Evolutionary conservation across 1,140 invertebrate genomes (phyloP), one percentile per base, ranked within the genome.

Genomic region (Drosophila arizonae): DNA sequence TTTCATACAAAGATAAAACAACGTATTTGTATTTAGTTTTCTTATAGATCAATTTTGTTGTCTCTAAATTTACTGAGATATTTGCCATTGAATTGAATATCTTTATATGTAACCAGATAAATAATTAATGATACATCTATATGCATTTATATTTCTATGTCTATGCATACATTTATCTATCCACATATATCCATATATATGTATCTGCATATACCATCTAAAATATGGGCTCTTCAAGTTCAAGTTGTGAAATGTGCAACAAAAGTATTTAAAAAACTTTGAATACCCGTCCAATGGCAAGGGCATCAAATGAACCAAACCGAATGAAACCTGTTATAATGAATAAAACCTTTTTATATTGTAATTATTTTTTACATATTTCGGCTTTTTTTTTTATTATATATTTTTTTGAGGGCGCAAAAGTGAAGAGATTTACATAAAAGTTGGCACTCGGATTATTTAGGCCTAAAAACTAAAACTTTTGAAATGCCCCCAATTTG

Each of bases 241-340:
- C 43, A 9, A 45, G 11, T 30, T 11, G 52, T 30, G n/a, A 48
- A 55, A 60, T 46, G 58, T 8, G 39, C 54, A 36, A 36, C 33
- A 36, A 36, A 39, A 11, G 36, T 11, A 4, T 39, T 11, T 11
- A 11, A 39, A 0, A 11, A 39, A 13, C 36, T 11, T 10, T 39
- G 36, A 39, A 72, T 61, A 33, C 70, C 50, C 56, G 43, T n/a
- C 15, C 36, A 39, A 48, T 8, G 13, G 60, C 68, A 66, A 71
- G 67, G 65, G 71, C 72, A 72, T 55, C 60, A 33, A 33, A 33
- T 9, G 10, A 9, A 9, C 36, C 36, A 39, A 11, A 13, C 36
- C 36, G 11, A 78, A 64, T 65, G 36, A 87, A 87, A 87, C 84
- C 77, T 68, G 84, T 84, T 88, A 72, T 39, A 39, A 39, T 67